These are phyloP conservation scores for Anthopleura sola DNA, from an alignment of 64 coral and sea anemone species.

Conservation along the genomic window DNA sequence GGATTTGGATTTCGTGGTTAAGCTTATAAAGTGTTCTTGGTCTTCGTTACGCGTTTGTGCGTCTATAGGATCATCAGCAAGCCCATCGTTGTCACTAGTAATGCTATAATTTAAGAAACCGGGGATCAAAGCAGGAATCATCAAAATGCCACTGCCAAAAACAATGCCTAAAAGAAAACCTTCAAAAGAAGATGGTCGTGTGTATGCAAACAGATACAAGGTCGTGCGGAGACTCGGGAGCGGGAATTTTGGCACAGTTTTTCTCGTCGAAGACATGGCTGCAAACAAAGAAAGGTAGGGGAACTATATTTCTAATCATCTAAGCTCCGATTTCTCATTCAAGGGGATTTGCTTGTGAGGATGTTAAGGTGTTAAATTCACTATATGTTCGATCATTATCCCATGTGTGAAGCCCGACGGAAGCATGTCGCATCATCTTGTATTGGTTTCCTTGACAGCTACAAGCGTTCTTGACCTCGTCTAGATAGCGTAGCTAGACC, in stretches of 20 bases:
- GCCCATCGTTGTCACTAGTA: neutral
- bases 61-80: neutral
- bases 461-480: neutral
- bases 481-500: neutral
- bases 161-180: slow-evolving; percentile 74
- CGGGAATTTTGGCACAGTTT: slow-evolving; percentile 92
- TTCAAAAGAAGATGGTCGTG: slow-evolving; percentile 66
- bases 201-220: slow-evolving; percentile 85
- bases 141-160: slow-evolving; percentile 80
- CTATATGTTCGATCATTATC: neutral
- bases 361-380: neutral
- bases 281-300: slow-evolving; percentile 53
- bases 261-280: slow-evolving; percentile 82
- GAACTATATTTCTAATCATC: neutral
- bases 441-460: slow-evolving; percentile 4
- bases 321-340: neutral
- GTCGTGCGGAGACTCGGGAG: slow-evolving; percentile 73
- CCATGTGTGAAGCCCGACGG: neutral
- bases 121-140: neutral
- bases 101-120: neutral
- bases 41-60: neutral
- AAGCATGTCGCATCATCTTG: neutral
- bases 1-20: neutral
- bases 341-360: neutral
- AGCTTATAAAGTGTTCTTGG: neutral